A percentile compares a stretch with the other conserved stretches of the same genome.
Evolutionary conservation across 2,113 vertebrate genomes (phyloP).

Genomic region (Pituophis catenifer): DNA sequence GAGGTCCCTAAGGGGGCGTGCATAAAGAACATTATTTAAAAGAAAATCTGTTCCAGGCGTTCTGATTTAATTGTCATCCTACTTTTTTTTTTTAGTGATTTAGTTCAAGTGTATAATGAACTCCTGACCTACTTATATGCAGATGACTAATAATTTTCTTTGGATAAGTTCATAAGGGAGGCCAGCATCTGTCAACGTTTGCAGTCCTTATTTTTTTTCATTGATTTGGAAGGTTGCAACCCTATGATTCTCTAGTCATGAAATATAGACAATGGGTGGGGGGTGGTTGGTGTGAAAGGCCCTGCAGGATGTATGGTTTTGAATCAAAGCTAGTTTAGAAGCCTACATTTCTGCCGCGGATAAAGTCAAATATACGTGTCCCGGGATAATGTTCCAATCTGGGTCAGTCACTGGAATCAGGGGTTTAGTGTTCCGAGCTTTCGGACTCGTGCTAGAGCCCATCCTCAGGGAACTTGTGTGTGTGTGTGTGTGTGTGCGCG

Average conservation of each 20-base stretch:
- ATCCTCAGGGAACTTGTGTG: not conserved
- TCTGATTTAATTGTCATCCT: not conserved
- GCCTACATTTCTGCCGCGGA: not conserved
- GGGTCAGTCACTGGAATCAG: not conserved
- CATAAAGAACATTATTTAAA: not conserved
- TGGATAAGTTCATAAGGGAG: not conserved
- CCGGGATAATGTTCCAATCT: not conserved
- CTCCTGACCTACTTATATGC: not conserved
- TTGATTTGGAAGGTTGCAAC: not conserved
- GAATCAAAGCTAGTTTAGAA: conserved; percentile 35
- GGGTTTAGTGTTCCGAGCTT: not conserved
- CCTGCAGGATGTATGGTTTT: not conserved
- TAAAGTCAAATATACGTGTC: not conserved
- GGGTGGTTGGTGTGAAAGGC: not conserved
- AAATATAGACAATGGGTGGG: not conserved
- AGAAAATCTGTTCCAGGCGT: not conserved
- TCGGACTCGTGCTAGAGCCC: not conserved
- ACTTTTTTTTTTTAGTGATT: not conserved
- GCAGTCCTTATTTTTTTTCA: not conserved
- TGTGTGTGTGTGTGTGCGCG: too few relatives aligned
- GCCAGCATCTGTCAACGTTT: not conserved
- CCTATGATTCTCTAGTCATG: not conserved
- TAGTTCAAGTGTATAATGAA: not conserved
- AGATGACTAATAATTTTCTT: not conserved
- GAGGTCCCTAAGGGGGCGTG: too few relatives aligned